Conservation (phyloP, 2,113 vertebrate species). For the Stictonetta naevosa region DNA sequence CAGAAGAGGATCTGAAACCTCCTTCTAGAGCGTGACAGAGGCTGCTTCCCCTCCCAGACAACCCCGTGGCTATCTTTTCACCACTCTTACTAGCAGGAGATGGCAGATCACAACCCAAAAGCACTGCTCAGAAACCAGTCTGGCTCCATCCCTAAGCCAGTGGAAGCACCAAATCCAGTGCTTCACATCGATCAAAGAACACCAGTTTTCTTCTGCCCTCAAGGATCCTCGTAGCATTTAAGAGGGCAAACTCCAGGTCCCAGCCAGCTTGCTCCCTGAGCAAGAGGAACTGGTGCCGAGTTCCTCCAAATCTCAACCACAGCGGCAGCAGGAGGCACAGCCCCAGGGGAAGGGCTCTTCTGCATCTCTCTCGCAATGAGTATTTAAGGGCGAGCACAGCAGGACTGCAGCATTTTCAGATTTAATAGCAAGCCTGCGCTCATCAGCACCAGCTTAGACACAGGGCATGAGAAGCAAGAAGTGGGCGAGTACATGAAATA, state of each 20-base stretch:
- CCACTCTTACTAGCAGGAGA: not conserved
- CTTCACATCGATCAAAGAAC: not conserved
- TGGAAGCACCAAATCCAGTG: not conserved
- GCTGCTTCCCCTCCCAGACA: not conserved
- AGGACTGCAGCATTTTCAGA: not conserved
- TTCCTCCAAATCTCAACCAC: not conserved
- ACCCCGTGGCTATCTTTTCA: not conserved
- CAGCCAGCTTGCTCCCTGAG: not conserved
- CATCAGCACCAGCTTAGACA: not conserved
- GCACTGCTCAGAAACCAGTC: not conserved
- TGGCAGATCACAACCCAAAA: not conserved
- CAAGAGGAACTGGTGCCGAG: not conserved
- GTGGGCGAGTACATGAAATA: constrained; percentile 17
- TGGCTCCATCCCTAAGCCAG: not conserved
- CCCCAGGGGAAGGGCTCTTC: not conserved
- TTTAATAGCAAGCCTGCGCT: constrained; percentile 28
- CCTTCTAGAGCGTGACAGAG: not conserved
- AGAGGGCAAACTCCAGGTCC: not conserved
- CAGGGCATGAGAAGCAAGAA: not conserved
- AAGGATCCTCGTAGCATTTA: not conserved
- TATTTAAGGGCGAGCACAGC: constrained; percentile 2
- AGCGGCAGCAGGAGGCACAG: not conserved
- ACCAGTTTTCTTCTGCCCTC: not conserved
- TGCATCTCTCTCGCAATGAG: not conserved
- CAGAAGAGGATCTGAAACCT: constrained; percentile 2